phyloP scores from a whole-genome alignment of 2,797 vertebrate genomes.

The Pangasius krempfi region DNA sequence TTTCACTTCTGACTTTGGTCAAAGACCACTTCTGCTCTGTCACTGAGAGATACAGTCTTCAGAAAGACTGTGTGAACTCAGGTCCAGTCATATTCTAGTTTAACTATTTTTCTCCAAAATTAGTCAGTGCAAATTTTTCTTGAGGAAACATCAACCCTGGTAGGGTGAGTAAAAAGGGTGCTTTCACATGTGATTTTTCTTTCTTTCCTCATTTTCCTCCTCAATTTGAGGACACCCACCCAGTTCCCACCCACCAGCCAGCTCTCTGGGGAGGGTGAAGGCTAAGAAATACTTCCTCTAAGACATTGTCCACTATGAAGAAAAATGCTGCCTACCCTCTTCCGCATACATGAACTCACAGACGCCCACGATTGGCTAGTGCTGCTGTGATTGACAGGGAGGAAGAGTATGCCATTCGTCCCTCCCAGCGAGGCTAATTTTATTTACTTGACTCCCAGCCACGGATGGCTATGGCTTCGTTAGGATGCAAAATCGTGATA shows the following conservation, averaged over 20 bases:
- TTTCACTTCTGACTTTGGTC: slow-evolving; percentile 24
- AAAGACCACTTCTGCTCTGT: slow-evolving; percentile 29
- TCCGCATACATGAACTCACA: background rate
- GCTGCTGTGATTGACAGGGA: background rate
- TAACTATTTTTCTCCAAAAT: background rate
- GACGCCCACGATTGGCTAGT: background rate
- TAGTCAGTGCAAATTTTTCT: background rate
- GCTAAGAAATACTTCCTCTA: background rate
- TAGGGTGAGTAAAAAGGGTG: background rate
- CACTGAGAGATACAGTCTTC: background rate
- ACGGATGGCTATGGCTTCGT: background rate
- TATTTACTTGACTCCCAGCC: background rate
- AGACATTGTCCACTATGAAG: background rate
- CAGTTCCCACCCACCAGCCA: background rate
- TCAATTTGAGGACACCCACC: background rate
- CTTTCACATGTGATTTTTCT: background rate
- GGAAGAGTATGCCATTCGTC: background rate
- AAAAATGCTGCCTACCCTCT: background rate
- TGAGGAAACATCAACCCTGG: background rate
- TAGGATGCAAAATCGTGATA: background rate
- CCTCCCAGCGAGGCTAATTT: background rate
- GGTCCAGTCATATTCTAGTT: background rate
- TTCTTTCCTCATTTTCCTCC: background rate
- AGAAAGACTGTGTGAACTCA: background rate
- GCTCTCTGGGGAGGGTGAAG: background rate